Evolutionary conservation across 2,113 vertebrate species (phyloP).

Genomic region (Lamprotornis superbus): DNA sequence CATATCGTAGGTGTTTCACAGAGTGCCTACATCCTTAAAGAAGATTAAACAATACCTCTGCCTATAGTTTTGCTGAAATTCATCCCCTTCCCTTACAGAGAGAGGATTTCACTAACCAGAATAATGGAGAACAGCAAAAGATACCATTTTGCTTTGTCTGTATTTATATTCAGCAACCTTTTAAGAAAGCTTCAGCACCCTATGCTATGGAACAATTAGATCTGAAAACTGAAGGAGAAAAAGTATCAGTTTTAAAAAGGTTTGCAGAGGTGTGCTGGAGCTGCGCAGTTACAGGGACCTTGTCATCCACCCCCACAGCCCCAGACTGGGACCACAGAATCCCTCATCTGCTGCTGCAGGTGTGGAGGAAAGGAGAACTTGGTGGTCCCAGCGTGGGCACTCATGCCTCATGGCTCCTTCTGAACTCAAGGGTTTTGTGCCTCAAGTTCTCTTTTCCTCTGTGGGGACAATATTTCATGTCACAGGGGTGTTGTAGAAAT

Average conservation of each 20-base stretch:
- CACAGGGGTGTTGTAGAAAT: not conserved
- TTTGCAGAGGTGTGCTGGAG: not conserved
- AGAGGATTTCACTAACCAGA: not conserved
- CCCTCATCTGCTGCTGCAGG: not conserved
- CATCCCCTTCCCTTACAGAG: not conserved
- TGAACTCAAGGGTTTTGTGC: not conserved
- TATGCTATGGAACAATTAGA: not conserved
- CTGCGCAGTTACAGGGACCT: not conserved
- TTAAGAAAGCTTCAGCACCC: not conserved
- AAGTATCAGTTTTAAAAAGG: not conserved
- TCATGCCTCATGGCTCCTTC: rapidly evolving
- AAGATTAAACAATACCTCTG: not conserved
- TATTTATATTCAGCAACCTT: not conserved
- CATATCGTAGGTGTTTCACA: not conserved
- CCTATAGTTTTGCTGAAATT: not conserved
- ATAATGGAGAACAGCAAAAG: not conserved
- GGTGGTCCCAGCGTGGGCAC: not conserved
- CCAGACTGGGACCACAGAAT: not conserved
- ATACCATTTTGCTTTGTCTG: not conserved
- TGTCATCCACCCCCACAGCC: not conserved
- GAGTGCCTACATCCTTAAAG: not conserved
- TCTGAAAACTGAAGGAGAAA: not conserved
- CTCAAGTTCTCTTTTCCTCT: not conserved
- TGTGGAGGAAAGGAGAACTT: not conserved
- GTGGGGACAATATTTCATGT: not conserved